A percentile compares a stretch with the other conserved stretches of the same genome.
Evolutionary conservation across 2,797 vertebrate genomes (phyloP).

Genomic region (Thalassophryne amazonica): DNA sequence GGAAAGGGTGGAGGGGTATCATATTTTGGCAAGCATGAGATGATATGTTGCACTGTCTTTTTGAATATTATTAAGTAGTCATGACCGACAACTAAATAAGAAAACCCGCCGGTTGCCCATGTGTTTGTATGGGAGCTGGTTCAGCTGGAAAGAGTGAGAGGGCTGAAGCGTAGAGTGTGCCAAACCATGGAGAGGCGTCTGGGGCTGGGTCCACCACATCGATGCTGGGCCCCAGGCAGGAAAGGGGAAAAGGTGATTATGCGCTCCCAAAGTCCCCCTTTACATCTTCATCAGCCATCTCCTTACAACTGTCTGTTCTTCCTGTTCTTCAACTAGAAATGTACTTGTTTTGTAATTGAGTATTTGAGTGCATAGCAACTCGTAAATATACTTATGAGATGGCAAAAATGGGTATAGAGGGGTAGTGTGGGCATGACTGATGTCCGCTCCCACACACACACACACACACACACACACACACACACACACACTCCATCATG

Average conservation of each 20-base stretch:
- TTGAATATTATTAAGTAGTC: slow-evolving; percentile 78
- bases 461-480: no score
- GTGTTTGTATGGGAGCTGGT: slow-evolving; percentile 78
- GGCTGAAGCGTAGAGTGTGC: slow-evolving; percentile 57
- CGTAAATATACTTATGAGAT: no score
- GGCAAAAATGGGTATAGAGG: no score
- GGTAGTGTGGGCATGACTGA: no score
- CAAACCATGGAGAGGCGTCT: slow-evolving; percentile 79
- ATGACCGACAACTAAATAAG: slow-evolving; percentile 78
- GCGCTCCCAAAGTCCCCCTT: slow-evolving; percentile 47
- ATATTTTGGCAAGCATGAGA: slow-evolving; percentile 52
- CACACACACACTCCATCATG: no score
- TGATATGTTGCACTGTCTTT: slow-evolving; percentile 72
- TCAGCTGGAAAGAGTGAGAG: slow-evolving; percentile 77
- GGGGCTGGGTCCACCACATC: slow-evolving; percentile 76
- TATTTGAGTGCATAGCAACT: no score
- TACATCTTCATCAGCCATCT: slow-evolving; percentile 33
- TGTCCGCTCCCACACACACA: no score
- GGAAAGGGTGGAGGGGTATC: slow-evolving; percentile 14
- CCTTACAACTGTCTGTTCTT: slow-evolving; percentile 18
- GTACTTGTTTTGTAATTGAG: no score
- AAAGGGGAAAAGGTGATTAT: slow-evolving; percentile 46
- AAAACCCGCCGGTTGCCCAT: slow-evolving; percentile 70
- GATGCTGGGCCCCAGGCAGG: slow-evolving; percentile 68
- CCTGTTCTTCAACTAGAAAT: no score